phyloP scores from a whole-genome alignment of 2,113 vertebrate species.

The Cairina moschata region DNA sequence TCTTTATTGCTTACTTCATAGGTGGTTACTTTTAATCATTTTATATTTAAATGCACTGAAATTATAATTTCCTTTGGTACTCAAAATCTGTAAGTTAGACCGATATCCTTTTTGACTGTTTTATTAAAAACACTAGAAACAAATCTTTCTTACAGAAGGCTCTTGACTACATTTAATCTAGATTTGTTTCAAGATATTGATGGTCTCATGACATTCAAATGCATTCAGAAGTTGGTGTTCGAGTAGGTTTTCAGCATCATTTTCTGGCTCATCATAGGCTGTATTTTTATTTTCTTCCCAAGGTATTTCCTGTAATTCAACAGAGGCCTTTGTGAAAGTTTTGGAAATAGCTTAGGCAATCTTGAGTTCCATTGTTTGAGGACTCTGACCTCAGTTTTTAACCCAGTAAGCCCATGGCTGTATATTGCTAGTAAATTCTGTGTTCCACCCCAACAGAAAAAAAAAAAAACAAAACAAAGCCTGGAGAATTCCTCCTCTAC shows the following conservation, averaged over 20 bases:
- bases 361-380: conserved; percentile 6
- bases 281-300: conserved; percentile 5
- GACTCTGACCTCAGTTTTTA: background rate
- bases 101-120: background rate
- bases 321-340: conserved; percentile 9
- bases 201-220: background rate
- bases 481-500: background rate
- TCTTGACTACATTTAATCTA: background rate
- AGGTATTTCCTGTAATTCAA: conserved; percentile 34
- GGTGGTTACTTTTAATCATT: background rate
- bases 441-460: background rate
- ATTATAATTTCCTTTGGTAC: background rate
- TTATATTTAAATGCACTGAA: background rate
- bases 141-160: background rate
- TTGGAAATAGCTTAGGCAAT: conserved; percentile 25
- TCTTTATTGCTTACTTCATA: conserved; percentile 1
- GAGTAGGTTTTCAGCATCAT: background rate
- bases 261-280: background rate
- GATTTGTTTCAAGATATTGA: background rate
- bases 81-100: background rate
- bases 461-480: background rate
- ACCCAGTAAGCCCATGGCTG: background rate
- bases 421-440: background rate
- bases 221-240: background rate
- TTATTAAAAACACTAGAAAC: background rate